Base-by-base conservation (phyloP, 2,113 vertebrate species). In the Sapayoa aenigma region DNA sequence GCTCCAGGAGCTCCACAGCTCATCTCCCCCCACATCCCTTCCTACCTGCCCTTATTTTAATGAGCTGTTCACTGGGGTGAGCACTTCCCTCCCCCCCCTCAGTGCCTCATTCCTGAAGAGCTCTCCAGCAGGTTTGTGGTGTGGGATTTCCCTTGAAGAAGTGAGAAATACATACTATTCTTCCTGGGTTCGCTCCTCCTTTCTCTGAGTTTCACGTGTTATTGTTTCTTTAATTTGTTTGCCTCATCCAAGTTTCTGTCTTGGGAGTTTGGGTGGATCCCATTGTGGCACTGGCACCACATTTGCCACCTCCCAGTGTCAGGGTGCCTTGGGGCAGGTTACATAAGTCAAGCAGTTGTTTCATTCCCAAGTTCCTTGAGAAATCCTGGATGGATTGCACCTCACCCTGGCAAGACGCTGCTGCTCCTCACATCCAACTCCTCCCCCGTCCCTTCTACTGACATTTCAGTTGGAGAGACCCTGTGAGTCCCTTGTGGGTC, bases 21-120 rank as follows among this genome's bases (percentile, higher is more conserved):
- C 46, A 10, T 20, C 11, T 30, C 9, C 50, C n/a, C 63, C n/a
- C 13, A 0, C 0, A 0, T 11, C 4, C 3, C 0, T 55, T 68
- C 35, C 55, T 24, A 3, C 24, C 53, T 60, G n/a, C 79, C 28
- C 52, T n/a, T 39, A 7, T 47, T 80, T 58, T 30, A n/a, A 2
- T 9, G 35, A 65, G 24, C 33, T 83, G 24, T 53, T 73, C 27
- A 2, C 52, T 49, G 42, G 2, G 4, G 37, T 16, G 33, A 39
- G 19, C 53, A 17, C 30, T 73, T 90, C 33, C n/a, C 12, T 84
- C 9, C 44, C 35, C 1, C 59, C 35, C 20, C 21, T 59, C 5
- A 1, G 41, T 10, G 9, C 37, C n/a, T 60, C 6, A 1, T 11
- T 56, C 44, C 85, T 46, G 11, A 21, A 42, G 39, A 74, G 44